Evolutionary conservation across 2,888 invertebrate species (phyloP).

Genomic region (Tenthredo mesomela): DNA sequence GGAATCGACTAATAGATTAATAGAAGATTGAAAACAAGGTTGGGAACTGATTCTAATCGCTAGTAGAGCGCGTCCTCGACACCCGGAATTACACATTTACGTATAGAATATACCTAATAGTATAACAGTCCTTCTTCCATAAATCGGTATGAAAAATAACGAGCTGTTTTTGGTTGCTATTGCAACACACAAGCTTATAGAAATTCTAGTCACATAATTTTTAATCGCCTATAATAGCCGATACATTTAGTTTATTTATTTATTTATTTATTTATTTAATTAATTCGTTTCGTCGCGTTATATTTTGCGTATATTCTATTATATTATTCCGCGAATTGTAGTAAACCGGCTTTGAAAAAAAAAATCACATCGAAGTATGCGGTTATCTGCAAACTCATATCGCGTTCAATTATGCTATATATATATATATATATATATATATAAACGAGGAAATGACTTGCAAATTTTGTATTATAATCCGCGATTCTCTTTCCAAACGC

Average conservation of each 20-base stretch:
- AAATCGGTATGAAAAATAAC: not conserved
- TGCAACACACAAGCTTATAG: not conserved
- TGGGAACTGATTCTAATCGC: not conserved
- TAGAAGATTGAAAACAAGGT: not conserved
- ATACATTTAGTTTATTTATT: not conserved
- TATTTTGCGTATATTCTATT: too few species aligned
- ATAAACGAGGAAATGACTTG: conserved; percentile 30
- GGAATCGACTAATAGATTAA: not conserved
- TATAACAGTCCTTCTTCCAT: not conserved
- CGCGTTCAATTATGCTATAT: not conserved
- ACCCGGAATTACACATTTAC: conserved; percentile 1
- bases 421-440: too few species aligned
- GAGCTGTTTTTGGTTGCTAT: not conserved
- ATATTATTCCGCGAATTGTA: not conserved
- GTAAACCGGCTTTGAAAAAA: not conserved
- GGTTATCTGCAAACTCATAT: not conserved
- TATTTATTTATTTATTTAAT: not conserved
- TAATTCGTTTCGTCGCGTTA: not conserved
- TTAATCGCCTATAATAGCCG: too few species aligned
- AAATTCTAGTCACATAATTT: not conserved
- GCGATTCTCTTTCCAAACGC: conserved; percentile 6
- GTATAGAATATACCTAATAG: not conserved
- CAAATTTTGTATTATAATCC: not conserved
- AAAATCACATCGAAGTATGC: not conserved
- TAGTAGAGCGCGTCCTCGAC: not conserved